A percentile compares a stretch with the other conserved stretches of the same genome.
Evolutionary conservation across 2,888 invertebrate species (phyloP).

Genomic region (Chymomyza amoena): DNA sequence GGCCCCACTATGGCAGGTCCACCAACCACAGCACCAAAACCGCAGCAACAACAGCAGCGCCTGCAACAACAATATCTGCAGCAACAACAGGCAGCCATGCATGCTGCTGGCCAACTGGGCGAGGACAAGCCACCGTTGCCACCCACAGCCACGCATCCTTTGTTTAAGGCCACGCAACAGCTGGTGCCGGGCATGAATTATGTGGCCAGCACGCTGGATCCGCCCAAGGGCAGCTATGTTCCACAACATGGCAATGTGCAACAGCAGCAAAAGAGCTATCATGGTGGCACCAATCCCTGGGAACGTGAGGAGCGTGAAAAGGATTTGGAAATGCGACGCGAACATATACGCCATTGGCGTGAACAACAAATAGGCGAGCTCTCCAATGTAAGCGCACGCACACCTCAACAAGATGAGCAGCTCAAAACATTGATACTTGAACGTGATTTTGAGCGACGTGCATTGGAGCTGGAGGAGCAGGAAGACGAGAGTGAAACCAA

Average conservation of each 20-base stretch:
- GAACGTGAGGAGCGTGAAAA: conserved; percentile 95
- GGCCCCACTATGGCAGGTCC: conserved; percentile 38
- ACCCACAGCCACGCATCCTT: conserved; percentile 86
- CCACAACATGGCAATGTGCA: conserved; percentile 41
- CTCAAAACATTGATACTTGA: conserved; percentile 93
- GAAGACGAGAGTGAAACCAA: conserved; percentile 83
- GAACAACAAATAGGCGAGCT: conserved; percentile 93
- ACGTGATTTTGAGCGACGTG: conserved; percentile 94
- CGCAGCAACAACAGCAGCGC: conserved; percentile 49
- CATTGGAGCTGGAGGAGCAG: conserved; percentile 86
- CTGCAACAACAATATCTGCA: conserved; percentile 33
- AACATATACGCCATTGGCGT: conserved; percentile 88
- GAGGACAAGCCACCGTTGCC: conserved; percentile 83
- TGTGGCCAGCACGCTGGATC: conserved; percentile 86
- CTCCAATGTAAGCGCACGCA: conserved; percentile 84
- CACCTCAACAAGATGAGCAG: conserved; percentile 91
- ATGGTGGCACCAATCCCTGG: conserved; percentile 88
- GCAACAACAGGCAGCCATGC: conserved; percentile 35
- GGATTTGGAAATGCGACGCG: conserved; percentile 84
- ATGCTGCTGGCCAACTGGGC: conserved; percentile 31
- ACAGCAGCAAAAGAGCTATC: conserved; percentile 57
- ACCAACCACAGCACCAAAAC: conserved; percentile 55
- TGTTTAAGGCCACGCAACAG: conserved; percentile 79
- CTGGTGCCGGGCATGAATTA: conserved; percentile 79
- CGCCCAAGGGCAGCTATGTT: conserved; percentile 86